A percentile compares a stretch with the other conserved stretches of the same genome.
Conservation (phyloP, 2,797 vertebrate genomes). For the Phrynocephalus forsythii region DNA sequence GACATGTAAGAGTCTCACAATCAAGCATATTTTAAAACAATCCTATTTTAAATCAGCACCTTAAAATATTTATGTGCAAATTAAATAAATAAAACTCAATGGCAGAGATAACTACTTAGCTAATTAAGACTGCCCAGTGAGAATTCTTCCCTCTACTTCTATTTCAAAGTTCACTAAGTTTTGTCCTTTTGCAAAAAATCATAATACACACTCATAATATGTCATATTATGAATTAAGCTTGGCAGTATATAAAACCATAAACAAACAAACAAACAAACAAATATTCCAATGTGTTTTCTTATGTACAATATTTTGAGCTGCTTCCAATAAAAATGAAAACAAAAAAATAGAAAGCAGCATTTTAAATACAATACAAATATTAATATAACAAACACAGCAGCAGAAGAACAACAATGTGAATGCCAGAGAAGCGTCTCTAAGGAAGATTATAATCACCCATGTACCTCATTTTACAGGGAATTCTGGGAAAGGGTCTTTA, state of each 20-base stretch:
- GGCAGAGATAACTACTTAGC: neutral
- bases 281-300: neutral
- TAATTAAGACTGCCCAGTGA: neutral
- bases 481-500: neutral
- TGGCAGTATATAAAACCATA: no score
- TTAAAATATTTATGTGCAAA: neutral
- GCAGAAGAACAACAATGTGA: neutral
- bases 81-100: neutral
- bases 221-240: neutral
- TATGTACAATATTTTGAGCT: neutral
- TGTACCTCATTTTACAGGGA: no score
- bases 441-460: neutral
- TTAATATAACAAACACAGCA: neutral
- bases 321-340: neutral
- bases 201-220: neutral
- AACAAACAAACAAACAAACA: no score
- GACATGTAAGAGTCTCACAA: constrained; percentile 18
- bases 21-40: constrained; percentile 12
- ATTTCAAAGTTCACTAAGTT: neutral
- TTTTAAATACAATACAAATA: neutral
- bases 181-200: neutral
- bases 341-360: neutral
- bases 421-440: neutral
- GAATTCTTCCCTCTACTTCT: neutral
- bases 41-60: neutral